Evolutionary conservation across 2,888 invertebrate genomes (phyloP).

Genomic region (Endomychus coccineus): DNA sequence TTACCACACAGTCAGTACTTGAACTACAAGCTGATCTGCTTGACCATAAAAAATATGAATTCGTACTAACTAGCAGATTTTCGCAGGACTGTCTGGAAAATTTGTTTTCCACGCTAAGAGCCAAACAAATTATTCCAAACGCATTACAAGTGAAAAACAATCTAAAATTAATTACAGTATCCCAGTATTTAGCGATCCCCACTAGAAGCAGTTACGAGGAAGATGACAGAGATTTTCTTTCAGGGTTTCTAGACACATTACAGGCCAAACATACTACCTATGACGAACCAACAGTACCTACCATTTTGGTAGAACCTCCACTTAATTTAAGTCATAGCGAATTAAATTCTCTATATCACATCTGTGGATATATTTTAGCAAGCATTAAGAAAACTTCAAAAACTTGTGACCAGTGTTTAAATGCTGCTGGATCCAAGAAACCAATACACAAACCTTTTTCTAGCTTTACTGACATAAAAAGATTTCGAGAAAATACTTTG

Average conservation of each 20-base stretch:
- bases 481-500: slow-evolving; percentile 8
- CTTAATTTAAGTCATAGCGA: slow-evolving; percentile 18
- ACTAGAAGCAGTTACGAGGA: slow-evolving; percentile 18
- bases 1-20: slow-evolving; percentile 3
- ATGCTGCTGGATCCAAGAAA: slow-evolving; percentile 3
- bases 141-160: slow-evolving; percentile 4
- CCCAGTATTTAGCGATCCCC: slow-evolving; percentile 5
- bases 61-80: slow-evolving; percentile 5
- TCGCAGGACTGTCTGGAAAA: slow-evolving; percentile 10
- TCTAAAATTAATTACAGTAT: slow-evolving; percentile 9
- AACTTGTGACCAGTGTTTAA: slow-evolving; percentile 13
- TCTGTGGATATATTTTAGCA: slow-evolving; percentile 14
- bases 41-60: not conserved
- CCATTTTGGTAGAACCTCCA: slow-evolving; percentile 1
- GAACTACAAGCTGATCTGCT: not conserved
- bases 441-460: slow-evolving; percentile 13
- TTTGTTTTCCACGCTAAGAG: slow-evolving; percentile 3
- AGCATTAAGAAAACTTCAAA: slow-evolving; percentile 13
- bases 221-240: slow-evolving; percentile 20
- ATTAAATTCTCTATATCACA: slow-evolving; percentile 21
- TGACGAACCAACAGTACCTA: slow-evolving; percentile 10
- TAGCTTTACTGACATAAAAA: slow-evolving; percentile 7
- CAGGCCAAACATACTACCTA: slow-evolving; percentile 3
- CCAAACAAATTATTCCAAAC: slow-evolving; percentile 5
- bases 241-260: slow-evolving; percentile 18